phyloP scores from a whole-genome alignment of 64 coral and sea anemone species.

The Montipora cactus region DNA sequence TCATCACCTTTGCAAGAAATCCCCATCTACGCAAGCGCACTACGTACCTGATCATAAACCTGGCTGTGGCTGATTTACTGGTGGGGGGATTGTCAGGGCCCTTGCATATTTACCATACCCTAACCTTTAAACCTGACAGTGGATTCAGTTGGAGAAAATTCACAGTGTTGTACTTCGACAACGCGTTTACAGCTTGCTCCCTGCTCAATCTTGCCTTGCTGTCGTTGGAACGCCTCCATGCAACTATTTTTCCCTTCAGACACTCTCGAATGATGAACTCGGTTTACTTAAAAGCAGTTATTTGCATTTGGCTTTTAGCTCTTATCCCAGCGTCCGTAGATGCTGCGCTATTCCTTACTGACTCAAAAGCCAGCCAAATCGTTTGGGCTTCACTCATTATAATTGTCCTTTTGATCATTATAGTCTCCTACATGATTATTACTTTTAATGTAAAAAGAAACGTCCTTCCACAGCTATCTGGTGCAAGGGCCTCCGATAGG shows the following conservation, averaged over 20 bases:
- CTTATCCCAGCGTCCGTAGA: background rate
- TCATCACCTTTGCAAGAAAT: no score
- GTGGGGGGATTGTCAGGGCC: no score
- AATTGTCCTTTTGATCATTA: background rate
- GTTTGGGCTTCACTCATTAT: background rate
- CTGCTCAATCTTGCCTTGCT: no score
- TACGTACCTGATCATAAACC: no score
- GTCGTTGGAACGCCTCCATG: no score
- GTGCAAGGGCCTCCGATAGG: background rate
- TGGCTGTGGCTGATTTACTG: no score
- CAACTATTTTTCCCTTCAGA: slow-evolving; percentile 7
- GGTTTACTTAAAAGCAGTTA: background rate
- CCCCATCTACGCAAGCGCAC: no score
- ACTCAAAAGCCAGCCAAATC: background rate
- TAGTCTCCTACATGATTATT: slow-evolving; percentile 5
- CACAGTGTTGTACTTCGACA: no score
- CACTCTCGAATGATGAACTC: background rate
- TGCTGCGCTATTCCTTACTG: background rate
- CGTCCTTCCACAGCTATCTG: background rate
- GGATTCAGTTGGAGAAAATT: no score
- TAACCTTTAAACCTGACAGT: no score
- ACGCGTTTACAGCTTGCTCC: no score
- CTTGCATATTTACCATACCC: no score
- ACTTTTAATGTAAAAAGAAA: background rate
- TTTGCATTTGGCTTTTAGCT: background rate